Evolutionary conservation across 2,888 invertebrate genomes (phyloP).

Genomic region (Lasius platythorax): DNA sequence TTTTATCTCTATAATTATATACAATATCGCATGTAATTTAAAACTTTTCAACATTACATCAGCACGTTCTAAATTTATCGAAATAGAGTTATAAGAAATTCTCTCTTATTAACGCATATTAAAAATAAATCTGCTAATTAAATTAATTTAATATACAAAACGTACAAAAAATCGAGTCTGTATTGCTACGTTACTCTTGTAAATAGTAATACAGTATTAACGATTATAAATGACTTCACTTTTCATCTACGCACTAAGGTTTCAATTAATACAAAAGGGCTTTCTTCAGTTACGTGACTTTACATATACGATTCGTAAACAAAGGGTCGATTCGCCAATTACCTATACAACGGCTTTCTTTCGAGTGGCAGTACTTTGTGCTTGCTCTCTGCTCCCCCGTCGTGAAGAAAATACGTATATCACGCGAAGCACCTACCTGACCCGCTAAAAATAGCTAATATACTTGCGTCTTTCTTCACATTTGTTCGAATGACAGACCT

Average conservation of each 20-base stretch:
- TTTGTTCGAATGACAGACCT: neutral
- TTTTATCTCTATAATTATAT: neutral
- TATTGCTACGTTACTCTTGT: neutral
- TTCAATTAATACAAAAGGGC: neutral
- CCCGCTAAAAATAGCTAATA: conserved; percentile 77
- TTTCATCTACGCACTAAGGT: neutral
- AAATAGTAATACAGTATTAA: conserved; percentile 5
- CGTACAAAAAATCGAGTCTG: neutral
- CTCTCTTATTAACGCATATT: neutral
- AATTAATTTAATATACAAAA: conserved; percentile 11
- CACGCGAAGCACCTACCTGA: conserved; percentile 73
- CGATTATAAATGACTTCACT: neutral
- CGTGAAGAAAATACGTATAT: conserved; percentile 62
- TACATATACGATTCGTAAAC: neutral
- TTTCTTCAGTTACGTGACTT: neutral
- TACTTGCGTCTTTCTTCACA: conserved; percentile 29
- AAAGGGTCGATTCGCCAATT: conserved; percentile 37
- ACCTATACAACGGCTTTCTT: neutral
- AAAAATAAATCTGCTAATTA: conserved; percentile 6
- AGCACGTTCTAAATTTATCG: neutral
- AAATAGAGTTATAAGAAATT: neutral
- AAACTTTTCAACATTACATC: neutral
- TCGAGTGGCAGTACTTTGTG: neutral
- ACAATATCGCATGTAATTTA: neutral
- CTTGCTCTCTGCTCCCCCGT: neutral